These are phyloP conservation scores for Euphydryas editha DNA, from an alignment of 2,888 invertebrate species.

Conservation along the genomic window DNA sequence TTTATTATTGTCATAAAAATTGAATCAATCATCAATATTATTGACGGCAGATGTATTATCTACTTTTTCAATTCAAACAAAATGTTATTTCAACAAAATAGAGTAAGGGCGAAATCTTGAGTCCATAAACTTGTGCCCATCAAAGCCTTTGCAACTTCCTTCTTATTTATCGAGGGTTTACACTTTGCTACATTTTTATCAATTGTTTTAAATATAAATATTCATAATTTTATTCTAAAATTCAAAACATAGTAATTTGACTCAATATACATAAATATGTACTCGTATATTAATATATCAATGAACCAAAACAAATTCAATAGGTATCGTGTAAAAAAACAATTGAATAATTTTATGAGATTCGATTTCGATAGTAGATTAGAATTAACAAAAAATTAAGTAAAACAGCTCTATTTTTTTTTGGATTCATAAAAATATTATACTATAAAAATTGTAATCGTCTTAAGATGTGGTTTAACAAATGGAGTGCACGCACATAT, in stretches of 20 bases:
- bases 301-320: too few species aligned
- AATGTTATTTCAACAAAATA: conserved; percentile 62
- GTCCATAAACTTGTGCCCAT: conserved; percentile 47
- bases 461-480: conserved; percentile 44
- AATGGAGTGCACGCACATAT: conserved; percentile 69
- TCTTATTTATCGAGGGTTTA: conserved; percentile 42
- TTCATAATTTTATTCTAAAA: too few species aligned
- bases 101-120: conserved; percentile 51
- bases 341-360: too few species aligned
- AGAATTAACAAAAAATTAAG: too few species aligned
- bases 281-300: too few species aligned
- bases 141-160: conserved; percentile 50
- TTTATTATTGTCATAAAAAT: conserved; percentile 36
- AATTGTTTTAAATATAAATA: too few species aligned
- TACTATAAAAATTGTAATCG: conserved; percentile 18
- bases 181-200: neutral
- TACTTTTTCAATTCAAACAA: too few species aligned
- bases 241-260: too few species aligned
- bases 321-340: too few species aligned
- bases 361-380: too few species aligned
- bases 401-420: too few species aligned
- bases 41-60: conserved; percentile 65
- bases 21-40: conserved; percentile 69
- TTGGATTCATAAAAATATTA: neutral
- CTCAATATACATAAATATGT: too few species aligned